Conservation (phyloP, 2,797 vertebrate species). For the Propithecus deckenii region DNA sequence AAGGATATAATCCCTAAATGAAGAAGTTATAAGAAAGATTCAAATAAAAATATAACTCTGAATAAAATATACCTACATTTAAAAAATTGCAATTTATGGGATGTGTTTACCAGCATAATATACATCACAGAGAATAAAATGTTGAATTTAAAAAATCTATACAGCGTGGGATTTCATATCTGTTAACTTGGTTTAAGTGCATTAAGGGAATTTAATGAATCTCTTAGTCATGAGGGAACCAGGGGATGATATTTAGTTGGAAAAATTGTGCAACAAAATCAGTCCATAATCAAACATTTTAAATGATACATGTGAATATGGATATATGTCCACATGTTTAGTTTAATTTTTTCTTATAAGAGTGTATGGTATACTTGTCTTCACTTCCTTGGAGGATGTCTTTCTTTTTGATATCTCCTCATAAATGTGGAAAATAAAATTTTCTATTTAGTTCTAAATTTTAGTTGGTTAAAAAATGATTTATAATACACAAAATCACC, state of each 20-base stretch:
- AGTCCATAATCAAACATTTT: background rate
- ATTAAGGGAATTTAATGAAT: background rate
- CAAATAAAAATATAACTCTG: background rate
- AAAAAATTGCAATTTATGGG: background rate
- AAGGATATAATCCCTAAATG: background rate
- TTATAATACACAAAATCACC: background rate
- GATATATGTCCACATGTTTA: background rate
- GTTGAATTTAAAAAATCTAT: background rate
- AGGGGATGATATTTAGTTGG: background rate
- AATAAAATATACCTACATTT: background rate
- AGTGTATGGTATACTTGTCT: background rate
- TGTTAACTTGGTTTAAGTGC: background rate
- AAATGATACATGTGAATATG: background rate
- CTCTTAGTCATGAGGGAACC: background rate
- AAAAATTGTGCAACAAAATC: background rate
- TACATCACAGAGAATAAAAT: background rate
- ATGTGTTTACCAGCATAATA: background rate
- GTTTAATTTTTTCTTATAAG: background rate
- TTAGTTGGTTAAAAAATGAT: background rate
- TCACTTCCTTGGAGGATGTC: background rate
- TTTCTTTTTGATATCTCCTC: background rate
- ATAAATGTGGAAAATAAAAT: background rate
- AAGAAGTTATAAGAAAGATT: background rate
- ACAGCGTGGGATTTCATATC: background rate
- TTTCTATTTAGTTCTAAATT: background rate